These are phyloP conservation scores for Leistus spinibarbis DNA, from an alignment of 2,888 invertebrate genomes.

Conservation along the genomic window DNA sequence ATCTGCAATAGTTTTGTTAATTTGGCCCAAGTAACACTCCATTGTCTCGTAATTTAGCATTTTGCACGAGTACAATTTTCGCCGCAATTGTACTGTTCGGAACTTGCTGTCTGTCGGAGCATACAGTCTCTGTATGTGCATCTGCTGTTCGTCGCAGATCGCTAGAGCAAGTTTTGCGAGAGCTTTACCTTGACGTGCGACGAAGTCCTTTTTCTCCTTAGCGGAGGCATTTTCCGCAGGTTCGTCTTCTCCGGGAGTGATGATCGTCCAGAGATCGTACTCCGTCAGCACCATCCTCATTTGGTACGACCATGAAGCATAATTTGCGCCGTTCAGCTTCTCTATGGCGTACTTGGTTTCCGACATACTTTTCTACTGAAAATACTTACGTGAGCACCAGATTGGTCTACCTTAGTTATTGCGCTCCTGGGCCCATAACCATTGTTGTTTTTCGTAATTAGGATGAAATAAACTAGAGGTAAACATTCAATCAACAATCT, in stretches of 20 bases:
- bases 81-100: slow-evolving; percentile 25
- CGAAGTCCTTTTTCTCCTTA: slow-evolving; percentile 11
- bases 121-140: slow-evolving; percentile 8
- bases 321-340: slow-evolving; percentile 3
- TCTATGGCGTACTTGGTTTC: neutral
- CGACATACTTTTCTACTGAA: neutral
- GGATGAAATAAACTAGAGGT: too few species aligned
- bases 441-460: neutral
- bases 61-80: slow-evolving; percentile 25
- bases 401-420: neutral
- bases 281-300: slow-evolving; percentile 17
- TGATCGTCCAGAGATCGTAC: slow-evolving; percentile 25
- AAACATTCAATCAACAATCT: too few species aligned
- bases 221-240: slow-evolving; percentile 2
- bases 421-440: slow-evolving; percentile 1
- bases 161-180: slow-evolving; percentile 23
- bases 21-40: slow-evolving; percentile 28
- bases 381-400: too few species aligned
- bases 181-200: slow-evolving; percentile 24
- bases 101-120: slow-evolving; percentile 27
- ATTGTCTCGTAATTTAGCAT: slow-evolving; percentile 14
- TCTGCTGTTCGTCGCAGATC: slow-evolving; percentile 25
- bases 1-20: slow-evolving; percentile 32
- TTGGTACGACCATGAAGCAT: slow-evolving; percentile 2
- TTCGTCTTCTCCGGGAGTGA: slow-evolving; percentile 23